phyloP scores from a whole-genome alignment of 2,113 vertebrate species.

The Turnix velox region DNA sequence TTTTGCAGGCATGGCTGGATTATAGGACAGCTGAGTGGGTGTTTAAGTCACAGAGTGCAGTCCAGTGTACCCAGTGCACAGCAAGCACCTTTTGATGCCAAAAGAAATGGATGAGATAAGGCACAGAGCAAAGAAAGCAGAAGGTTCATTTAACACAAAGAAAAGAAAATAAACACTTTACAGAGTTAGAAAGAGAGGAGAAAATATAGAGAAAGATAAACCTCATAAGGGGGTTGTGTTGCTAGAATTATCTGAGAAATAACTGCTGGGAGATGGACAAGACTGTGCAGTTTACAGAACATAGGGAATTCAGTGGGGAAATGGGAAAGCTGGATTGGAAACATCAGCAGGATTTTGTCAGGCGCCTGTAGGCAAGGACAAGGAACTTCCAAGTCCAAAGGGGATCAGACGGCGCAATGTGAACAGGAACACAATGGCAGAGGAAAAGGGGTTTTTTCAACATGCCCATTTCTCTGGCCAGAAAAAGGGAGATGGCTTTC shows the following conservation, averaged over 20 bases:
- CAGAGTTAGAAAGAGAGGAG: neutral
- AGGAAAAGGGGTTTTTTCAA: neutral
- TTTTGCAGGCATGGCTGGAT: neutral
- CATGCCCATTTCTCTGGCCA: neutral
- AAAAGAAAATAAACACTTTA: constrained; percentile 9
- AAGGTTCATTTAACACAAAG: neutral
- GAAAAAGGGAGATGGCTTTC: neutral
- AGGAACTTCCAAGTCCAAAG: neutral
- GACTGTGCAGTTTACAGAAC: neutral
- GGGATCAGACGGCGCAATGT: neutral
- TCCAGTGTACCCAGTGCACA: neutral
- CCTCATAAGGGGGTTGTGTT: neutral
- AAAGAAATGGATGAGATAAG: neutral
- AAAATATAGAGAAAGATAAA: neutral
- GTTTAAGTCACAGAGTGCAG: neutral
- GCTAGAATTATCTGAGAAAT: neutral
- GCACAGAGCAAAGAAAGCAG: neutral
- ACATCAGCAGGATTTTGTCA: neutral
- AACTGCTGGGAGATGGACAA: neutral
- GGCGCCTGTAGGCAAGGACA: neutral
- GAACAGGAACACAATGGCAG: neutral
- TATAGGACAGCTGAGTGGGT: neutral
- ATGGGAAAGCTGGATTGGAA: neutral
- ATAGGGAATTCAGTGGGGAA: neutral
- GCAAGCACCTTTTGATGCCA: neutral